Base-by-base conservation (phyloP, 92 coral and sea anemone genomes). In the Plumapathes pennacea region DNA sequence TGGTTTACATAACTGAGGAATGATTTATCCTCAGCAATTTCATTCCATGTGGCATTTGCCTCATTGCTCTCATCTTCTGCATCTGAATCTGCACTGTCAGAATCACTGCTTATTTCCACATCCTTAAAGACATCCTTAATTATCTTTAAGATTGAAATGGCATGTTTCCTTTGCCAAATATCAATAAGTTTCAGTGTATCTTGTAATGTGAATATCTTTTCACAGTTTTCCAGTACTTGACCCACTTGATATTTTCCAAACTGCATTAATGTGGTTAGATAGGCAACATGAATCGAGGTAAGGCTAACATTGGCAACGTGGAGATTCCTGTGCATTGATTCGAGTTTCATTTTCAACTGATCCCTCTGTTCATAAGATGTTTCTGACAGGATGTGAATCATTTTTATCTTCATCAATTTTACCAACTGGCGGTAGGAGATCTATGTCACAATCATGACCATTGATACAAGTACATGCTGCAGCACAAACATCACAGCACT, bases 141-240 rank as follows among this genome's bases (percentile, higher is more conserved):
- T 15, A 48, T 49, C 48, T 64, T 42, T 29, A 65, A 55, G 6
- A 75, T 31, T 31, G 50, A 55, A 46, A 49, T 41, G 18, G 64
- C 74, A 71, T 79, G 85, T 31, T 63, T 39, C 33, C 19, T 62
- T 32, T 62, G 69, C 80, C 80, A 71, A 27, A 78, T 37, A 37
- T 71, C 80, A 28, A 78, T 74, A 52, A 33, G 38, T 47, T 33
- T 53, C 63, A 27, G 18, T 7, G 62, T 25, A 38, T 56, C 71
- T 54, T 51, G 60, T 51, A 57, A 48, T 50, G 32, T 67, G 42
- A 49, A 76, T 22, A 7, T 48, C 37, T 41, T 76, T 62, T 14
- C 49, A 22, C n/a, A n/a, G n/a, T n/a, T n/a, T n/a, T n/a, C n/a
- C n/a, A n/a, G n/a, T n/a, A n/a, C n/a, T n/a, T n/a, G n/a, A n/a